These are phyloP conservation scores for Caligus rogercresseyi DNA, from an alignment of 1,140 invertebrate species.

Conservation along the genomic window DNA sequence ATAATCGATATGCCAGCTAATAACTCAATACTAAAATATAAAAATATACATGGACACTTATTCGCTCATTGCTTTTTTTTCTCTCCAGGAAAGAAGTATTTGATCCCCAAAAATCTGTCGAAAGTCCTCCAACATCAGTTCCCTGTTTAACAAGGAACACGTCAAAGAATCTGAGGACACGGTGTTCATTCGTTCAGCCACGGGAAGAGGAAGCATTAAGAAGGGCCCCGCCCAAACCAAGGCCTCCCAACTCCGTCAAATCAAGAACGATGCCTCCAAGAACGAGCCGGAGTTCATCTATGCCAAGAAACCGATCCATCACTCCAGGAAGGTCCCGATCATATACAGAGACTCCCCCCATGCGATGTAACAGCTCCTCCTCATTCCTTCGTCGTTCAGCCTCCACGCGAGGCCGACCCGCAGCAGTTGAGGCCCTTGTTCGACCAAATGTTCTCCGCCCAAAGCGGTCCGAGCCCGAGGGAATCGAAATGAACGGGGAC, in stretches of 20 bases:
- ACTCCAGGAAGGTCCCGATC: constrained; percentile 1
- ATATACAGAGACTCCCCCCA: neutral
- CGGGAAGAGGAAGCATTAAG: constrained; percentile 15
- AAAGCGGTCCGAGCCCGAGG: neutral
- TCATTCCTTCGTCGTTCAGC: neutral
- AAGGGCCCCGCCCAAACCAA: constrained; percentile 12
- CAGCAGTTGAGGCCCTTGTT: neutral
- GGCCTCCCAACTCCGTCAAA: constrained; percentile 8
- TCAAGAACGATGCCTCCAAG: neutral
- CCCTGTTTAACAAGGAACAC: neutral
- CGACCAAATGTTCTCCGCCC: neutral
- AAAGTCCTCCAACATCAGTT: constrained; percentile 1
- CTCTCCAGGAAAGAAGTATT: neutral
- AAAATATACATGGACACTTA: too few species aligned
- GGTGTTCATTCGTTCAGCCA: constrained; percentile 9
- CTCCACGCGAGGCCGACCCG: neutral
- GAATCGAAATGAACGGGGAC: neutral
- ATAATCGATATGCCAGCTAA: too few species aligned
- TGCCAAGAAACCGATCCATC: neutral
- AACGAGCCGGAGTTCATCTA: neutral
- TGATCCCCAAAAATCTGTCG: neutral
- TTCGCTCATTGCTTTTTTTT: neutral
- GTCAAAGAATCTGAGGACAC: neutral
- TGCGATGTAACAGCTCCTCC: neutral
- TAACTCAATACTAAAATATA: too few species aligned